A percentile compares a stretch with the other conserved stretches of the same genome.
Conservation (phyloP, 2,113 vertebrate species). For the Charadrius vociferus region DNA sequence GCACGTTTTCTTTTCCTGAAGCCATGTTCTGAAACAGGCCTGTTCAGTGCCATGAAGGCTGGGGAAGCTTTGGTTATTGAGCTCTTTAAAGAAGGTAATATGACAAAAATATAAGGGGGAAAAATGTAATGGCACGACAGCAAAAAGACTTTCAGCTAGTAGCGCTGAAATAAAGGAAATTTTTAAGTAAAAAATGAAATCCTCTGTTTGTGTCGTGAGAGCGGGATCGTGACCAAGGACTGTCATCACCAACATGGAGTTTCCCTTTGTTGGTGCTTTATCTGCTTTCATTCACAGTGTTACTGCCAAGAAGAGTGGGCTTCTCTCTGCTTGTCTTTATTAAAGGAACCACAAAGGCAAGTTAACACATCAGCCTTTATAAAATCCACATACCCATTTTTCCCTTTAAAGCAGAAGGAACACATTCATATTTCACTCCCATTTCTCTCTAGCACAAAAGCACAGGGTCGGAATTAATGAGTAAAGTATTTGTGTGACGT, state of each 20-base stretch:
- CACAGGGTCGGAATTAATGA: constrained; percentile 49
- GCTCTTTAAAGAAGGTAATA: not conserved
- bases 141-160: not conserved
- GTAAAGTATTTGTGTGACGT: constrained; percentile 60
- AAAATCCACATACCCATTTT: constrained; percentile 47
- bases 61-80: not conserved
- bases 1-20: not conserved
- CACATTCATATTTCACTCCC: constrained; percentile 42
- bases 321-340: not conserved
- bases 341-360: not conserved
- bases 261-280: not conserved
- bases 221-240: not conserved
- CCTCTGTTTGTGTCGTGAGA: not conserved
- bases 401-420: constrained; percentile 34
- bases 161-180: not conserved
- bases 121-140: not conserved
- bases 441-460: constrained; percentile 31
- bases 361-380: constrained; percentile 28
- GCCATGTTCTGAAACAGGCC: not conserved
- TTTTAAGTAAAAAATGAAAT: not conserved
- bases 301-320: not conserved
- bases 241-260: not conserved
- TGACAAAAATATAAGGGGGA: not conserved
- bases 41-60: not conserved
- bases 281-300: not conserved